Conservation (phyloP, 1,140 invertebrate species). For the Ceratina japonica region DNA sequence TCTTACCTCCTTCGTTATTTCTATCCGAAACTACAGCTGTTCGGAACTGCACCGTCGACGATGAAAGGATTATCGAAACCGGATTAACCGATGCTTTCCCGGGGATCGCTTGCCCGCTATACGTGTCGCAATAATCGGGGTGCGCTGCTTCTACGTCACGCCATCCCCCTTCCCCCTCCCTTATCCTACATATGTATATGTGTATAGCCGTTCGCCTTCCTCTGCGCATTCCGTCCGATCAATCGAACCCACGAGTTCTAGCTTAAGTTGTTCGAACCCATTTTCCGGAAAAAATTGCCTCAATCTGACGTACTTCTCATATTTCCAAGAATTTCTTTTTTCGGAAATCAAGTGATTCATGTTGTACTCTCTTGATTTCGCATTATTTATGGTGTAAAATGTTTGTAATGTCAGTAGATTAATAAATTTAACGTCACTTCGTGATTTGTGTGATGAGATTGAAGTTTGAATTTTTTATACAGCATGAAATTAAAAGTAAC, state of each 20-base stretch:
- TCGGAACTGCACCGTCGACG: constrained; percentile 25
- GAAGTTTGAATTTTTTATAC: no score
- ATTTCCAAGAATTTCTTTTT: background rate
- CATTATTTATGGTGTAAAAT: no score
- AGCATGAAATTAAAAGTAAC: no score
- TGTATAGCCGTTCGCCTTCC: background rate
- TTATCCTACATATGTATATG: no score
- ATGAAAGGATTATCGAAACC: constrained; percentile 61
- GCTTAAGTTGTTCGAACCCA: background rate
- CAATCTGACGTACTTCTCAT: background rate
- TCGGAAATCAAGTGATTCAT: no score
- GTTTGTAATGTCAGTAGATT: no score
- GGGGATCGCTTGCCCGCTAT: constrained; percentile 43
- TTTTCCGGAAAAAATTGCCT: background rate
- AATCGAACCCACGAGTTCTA: constrained; percentile 7
- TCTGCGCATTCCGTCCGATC: constrained; percentile 1
- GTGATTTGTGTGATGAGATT: no score
- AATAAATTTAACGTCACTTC: no score
- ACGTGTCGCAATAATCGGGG: constrained; percentile 44
- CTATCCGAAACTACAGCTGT: background rate
- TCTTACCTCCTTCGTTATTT: constrained; percentile 5
- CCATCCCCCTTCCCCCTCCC: background rate
- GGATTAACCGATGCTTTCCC: constrained; percentile 54
- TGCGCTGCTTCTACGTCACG: background rate
- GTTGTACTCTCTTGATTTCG: no score